Percentiles rank a stretch among this genome's conserved stretches.
phyloP scores from a whole-genome alignment of 2,113 vertebrate genomes.

The Benitochromis conjunctus region DNA sequence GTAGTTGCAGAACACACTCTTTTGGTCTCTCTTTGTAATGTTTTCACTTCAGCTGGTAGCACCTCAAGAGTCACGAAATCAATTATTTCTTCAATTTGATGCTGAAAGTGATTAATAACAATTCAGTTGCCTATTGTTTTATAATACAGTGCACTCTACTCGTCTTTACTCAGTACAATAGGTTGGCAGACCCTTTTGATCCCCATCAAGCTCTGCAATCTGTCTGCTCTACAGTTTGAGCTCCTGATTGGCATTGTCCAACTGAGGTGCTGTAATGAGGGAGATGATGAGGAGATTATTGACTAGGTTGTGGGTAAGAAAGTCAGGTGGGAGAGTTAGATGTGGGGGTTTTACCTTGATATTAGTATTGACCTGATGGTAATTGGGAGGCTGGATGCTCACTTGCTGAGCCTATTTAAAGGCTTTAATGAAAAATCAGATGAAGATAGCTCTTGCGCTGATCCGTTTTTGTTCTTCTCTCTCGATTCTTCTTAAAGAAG shows the following conservation, averaged over 20 bases:
- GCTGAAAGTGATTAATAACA: neutral
- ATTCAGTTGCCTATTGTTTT: neutral
- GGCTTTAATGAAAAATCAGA: conserved; percentile 33
- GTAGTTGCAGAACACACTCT: neutral
- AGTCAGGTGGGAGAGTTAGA: conserved; percentile 47
- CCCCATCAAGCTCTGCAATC: conserved; percentile 41
- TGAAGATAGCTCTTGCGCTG: neutral
- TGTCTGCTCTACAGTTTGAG: neutral
- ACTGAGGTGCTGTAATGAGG: conserved; percentile 44
- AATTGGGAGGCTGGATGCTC: conserved; percentile 28
- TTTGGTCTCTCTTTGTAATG: neutral
- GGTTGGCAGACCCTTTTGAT: conserved; percentile 27
- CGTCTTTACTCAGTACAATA: neutral
- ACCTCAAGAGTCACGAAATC: neutral
- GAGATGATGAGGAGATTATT: conserved; percentile 61
- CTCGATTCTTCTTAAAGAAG: neutral
- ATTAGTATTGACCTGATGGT: conserved; percentile 58
- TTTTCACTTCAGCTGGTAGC: neutral
- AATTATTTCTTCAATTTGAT: neutral
- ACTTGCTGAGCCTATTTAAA: conserved; percentile 17
- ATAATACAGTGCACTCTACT: neutral
- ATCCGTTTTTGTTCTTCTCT: neutral
- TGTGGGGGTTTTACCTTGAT: conserved; percentile 50
- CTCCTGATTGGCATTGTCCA: conserved; percentile 64
- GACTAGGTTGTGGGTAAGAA: conserved; percentile 35